phyloP scores from a whole-genome alignment of 2,797 vertebrate genomes.

The Dipus sagitta region DNA sequence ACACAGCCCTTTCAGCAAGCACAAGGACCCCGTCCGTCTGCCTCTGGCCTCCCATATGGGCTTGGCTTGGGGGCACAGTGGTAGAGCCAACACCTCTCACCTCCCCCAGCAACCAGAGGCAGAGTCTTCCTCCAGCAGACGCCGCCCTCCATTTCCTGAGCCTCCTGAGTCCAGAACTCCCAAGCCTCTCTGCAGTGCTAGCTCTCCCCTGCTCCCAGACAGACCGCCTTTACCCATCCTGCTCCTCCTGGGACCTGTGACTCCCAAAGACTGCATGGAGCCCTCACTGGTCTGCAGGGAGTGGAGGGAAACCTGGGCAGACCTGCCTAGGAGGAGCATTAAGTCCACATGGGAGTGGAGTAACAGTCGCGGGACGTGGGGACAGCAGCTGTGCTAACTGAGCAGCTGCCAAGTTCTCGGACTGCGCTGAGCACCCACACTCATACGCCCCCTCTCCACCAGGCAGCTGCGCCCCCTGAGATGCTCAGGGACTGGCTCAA shows the following conservation, averaged over 20 bases:
- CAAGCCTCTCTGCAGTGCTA: background rate
- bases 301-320: accelerated
- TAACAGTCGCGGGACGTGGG: accelerated
- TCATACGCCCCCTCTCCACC: accelerated
- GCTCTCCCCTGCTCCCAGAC: background rate
- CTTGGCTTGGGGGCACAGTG: background rate
- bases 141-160: background rate
- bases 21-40: conserved; percentile 69
- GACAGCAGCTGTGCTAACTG: accelerated
- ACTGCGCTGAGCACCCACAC: background rate
- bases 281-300: background rate
- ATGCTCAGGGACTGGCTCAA: no score
- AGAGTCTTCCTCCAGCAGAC: background rate
- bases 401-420: accelerated
- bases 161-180: accelerated
- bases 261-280: accelerated
- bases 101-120: background rate
- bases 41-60: background rate
- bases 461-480: accelerated
- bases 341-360: background rate
- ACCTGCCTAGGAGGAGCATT: background rate
- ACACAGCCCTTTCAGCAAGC: conserved; percentile 39
- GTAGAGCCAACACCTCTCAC: background rate
- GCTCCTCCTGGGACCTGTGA: background rate
- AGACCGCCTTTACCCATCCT: background rate